Percentiles rank a stretch among this genome's conserved stretches.
These are phyloP conservation scores for Rhopalosiphum maidis DNA, from an alignment of 1,140 invertebrate species.

Conservation along the genomic window DNA sequence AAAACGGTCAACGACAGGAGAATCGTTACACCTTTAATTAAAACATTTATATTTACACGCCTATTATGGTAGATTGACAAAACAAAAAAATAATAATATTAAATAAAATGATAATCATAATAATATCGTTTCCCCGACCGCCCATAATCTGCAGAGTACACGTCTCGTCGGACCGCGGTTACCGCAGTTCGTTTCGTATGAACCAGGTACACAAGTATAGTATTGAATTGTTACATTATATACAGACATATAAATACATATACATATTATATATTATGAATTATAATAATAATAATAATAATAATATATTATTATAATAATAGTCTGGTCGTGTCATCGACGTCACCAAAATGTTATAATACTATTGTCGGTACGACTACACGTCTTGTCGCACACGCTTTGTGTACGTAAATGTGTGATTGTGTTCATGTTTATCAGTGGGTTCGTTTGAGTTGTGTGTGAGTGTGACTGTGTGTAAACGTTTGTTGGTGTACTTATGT, in stretches of 20 bases:
- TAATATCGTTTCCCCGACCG: neutral
- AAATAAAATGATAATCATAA: conserved; percentile 35
- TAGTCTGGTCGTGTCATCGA: neutral
- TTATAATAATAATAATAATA: neutral
- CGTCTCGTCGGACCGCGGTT: neutral
- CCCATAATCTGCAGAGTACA: no score
- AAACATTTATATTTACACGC: conserved; percentile 57
- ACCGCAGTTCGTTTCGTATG: neutral
- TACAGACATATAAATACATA: conserved; percentile 13
- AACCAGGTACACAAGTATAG: neutral
- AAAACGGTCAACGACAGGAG: conserved; percentile 89
- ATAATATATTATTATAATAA: neutral
- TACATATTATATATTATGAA: conserved; percentile 19
- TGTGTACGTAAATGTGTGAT: neutral
- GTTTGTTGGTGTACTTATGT: neutral
- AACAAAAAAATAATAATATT: neutral
- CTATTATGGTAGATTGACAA: conserved; percentile 11
- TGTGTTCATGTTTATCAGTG: neutral
- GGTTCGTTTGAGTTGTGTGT: neutral
- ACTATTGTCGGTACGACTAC: neutral
- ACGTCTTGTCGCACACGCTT: neutral
- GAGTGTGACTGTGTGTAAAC: neutral
- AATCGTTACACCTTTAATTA: conserved; percentile 80
- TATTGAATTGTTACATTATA: neutral
- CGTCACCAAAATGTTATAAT: neutral